Percentiles rank a stretch among this genome's conserved stretches.
These are phyloP conservation scores for Oppia nitens DNA, from an alignment of 1,140 invertebrate species.

Conservation along the genomic window DNA sequence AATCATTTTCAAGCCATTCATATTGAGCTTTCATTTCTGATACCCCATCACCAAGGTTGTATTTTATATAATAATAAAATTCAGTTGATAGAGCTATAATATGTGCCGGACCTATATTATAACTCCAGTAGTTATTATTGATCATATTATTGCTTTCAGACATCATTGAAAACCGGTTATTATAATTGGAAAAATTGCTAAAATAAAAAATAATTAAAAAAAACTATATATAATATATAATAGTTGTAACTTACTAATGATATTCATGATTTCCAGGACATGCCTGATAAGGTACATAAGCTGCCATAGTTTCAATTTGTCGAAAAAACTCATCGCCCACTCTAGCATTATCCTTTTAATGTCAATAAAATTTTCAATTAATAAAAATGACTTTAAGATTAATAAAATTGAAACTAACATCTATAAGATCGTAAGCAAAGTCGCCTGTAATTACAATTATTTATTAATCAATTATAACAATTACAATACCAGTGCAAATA, in stretches of 20 bases:
- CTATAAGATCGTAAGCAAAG: background rate
- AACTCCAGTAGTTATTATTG: slow-evolving; percentile 22
- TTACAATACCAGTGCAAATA: too few relatives aligned
- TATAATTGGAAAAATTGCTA: slow-evolving; percentile 76
- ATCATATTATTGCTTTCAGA: slow-evolving; percentile 26
- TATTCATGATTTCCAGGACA: slow-evolving; percentile 80
- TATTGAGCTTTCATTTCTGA: slow-evolving; percentile 49
- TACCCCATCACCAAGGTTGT: slow-evolving; percentile 40
- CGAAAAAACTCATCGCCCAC: slow-evolving; percentile 80
- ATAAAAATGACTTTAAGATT: background rate
- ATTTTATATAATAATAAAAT: slow-evolving; percentile 62
- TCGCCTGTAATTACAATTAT: too few relatives aligned
- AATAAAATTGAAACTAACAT: background rate
- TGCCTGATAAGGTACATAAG: slow-evolving; percentile 77
- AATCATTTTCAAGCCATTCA: slow-evolving; percentile 68
- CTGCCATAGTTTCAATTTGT: slow-evolving; percentile 67
- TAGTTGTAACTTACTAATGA: slow-evolving; percentile 43
- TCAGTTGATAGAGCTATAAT: slow-evolving; percentile 83
- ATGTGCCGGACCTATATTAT: slow-evolving; percentile 73
- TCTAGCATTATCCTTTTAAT: slow-evolving; percentile 41
- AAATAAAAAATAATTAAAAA: slow-evolving; percentile 2
- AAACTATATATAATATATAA: slow-evolving; percentile 8
- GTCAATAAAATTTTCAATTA: background rate
- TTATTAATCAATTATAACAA: too few relatives aligned
- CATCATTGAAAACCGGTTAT: slow-evolving; percentile 45